Percentiles rank a stretch among this genome's conserved stretches.
Conservation (phyloP, 2,113 vertebrate genomes). For the Scomber colias region DNA sequence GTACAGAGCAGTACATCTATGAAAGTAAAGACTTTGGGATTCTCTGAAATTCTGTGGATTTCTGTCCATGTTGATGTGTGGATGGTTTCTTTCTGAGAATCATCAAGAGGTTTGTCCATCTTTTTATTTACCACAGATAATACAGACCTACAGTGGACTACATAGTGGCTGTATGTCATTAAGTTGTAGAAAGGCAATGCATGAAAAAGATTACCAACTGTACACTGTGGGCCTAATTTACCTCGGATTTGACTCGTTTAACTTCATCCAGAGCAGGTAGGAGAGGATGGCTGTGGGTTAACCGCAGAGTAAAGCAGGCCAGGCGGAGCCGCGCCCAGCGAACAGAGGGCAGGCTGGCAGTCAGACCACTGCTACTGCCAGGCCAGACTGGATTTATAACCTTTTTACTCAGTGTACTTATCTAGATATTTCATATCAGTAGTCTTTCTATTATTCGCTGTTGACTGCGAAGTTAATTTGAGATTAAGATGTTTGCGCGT, state of each 20-base stretch:
- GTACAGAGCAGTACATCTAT: background rate
- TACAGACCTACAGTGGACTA: background rate
- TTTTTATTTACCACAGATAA: constrained; percentile 4
- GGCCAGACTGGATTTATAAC: constrained; percentile 34
- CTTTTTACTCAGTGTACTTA: background rate
- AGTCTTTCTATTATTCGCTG: background rate
- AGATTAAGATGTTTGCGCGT: background rate
- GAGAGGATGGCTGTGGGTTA: constrained; percentile 24
- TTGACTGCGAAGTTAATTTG: background rate
- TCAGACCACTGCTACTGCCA: constrained; percentile 36
- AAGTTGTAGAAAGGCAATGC: background rate
- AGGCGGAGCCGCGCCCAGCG: constrained; percentile 59
- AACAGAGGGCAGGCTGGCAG: constrained; percentile 50
- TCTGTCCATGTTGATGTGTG: background rate
- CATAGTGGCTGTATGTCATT: background rate
- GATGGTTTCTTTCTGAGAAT: background rate
- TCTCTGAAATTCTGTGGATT: background rate
- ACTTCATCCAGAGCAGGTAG: constrained; percentile 48
- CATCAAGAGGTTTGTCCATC: constrained; percentile 1
- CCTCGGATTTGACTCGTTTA: constrained; percentile 32
- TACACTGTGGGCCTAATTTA: constrained; percentile 9
- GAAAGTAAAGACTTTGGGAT: background rate
- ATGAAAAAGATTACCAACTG: background rate
- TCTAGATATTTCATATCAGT: background rate
- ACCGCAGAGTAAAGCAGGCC: constrained; percentile 53